phyloP scores from a whole-genome alignment of 1,140 invertebrate species.

The Mamestra configurata region DNA sequence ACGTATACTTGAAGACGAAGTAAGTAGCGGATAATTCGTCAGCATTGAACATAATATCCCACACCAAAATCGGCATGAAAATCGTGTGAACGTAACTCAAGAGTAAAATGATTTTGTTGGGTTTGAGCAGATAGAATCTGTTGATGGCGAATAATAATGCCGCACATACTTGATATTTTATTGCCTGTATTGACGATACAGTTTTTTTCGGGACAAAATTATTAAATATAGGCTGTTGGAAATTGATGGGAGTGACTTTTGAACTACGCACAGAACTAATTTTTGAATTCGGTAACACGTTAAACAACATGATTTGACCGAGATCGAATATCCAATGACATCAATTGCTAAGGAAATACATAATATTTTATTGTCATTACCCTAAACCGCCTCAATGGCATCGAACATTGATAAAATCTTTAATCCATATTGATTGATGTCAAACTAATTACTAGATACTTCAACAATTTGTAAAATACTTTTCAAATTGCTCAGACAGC shows the following conservation, averaged over 20 bases:
- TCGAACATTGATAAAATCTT: constrained; percentile 38
- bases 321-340: background rate
- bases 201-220: constrained; percentile 15
- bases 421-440: constrained; percentile 33
- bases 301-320: constrained; percentile 12
- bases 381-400: background rate
- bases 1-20: constrained; percentile 54
- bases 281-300: background rate
- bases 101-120: constrained; percentile 2
- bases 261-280: background rate
- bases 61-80: constrained; percentile 14
- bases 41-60: constrained; percentile 19
- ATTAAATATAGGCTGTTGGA: background rate
- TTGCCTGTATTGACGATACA: background rate
- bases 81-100: constrained; percentile 28
- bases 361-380: background rate
- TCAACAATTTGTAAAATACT: constrained; percentile 29
- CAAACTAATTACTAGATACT: constrained; percentile 21
- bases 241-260: background rate
- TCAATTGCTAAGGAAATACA: background rate
- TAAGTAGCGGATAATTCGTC: constrained; percentile 37
- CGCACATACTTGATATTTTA: constrained; percentile 15
- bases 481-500: constrained; percentile 2
- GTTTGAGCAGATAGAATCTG: constrained; percentile 24
- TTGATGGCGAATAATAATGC: constrained; percentile 31